These are phyloP conservation scores for Macaria notata DNA, from an alignment of 2,888 invertebrate genomes.

Conservation along the genomic window DNA sequence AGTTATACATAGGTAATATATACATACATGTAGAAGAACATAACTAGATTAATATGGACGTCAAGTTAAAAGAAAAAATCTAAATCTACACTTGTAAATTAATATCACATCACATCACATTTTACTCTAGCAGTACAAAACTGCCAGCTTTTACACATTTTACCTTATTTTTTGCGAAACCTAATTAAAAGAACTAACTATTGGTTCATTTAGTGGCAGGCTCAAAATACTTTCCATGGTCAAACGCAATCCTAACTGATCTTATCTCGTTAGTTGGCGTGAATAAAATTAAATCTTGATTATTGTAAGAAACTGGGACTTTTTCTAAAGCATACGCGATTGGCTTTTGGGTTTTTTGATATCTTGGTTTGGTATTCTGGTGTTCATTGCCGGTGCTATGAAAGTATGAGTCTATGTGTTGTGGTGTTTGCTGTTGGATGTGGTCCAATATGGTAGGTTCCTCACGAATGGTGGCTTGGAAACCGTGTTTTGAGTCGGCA, in stretches of 20 bases:
- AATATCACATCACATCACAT: slow-evolving; percentile 22
- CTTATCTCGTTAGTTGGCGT: slow-evolving; percentile 53
- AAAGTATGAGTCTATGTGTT: neutral
- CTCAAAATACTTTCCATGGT: slow-evolving; percentile 56
- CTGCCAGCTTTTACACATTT: slow-evolving; percentile 1
- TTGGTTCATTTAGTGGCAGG: slow-evolving; percentile 40
- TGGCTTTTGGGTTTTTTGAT: slow-evolving; percentile 20
- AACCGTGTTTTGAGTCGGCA: slow-evolving; percentile 77
- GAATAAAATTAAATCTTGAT: slow-evolving; percentile 42
- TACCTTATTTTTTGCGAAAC: neutral
- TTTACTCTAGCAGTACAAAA: neutral
- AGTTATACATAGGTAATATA: too few species aligned
- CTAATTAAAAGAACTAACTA: neutral
- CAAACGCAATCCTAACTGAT: slow-evolving; percentile 35
- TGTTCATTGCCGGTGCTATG: neutral
- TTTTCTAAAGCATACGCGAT: slow-evolving; percentile 29
- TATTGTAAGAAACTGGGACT: slow-evolving; percentile 29
- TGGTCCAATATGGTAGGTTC: slow-evolving; percentile 54
- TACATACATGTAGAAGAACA: too few species aligned
- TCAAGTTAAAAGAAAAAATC: too few species aligned
- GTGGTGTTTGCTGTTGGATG: slow-evolving; percentile 14
- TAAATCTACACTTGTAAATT: neutral
- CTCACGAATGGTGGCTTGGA: slow-evolving; percentile 75
- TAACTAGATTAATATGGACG: too few species aligned
- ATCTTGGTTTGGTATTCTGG: neutral